Base-by-base conservation (phyloP, 1,140 invertebrate genomes). In the Panagrolaimus sp. region DNA sequence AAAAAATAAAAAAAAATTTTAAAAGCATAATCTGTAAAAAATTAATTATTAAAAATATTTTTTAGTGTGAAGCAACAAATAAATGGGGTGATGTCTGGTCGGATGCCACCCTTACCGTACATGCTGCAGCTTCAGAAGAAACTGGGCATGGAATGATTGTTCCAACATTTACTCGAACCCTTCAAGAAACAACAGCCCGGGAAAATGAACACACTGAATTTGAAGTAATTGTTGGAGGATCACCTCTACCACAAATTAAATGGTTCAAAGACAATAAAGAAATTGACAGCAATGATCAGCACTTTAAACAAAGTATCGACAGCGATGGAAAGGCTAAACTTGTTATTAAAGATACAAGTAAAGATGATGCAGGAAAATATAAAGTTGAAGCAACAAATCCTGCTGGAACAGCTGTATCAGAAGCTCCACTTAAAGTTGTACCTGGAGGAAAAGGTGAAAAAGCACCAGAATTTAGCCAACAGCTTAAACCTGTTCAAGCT, bases 131-230 rank as follows among this genome's bases (percentile, higher is more conserved):
- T 1, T 23, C 44, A 14, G 73, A 73, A 65, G 67, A 57, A 38
- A 51, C 66, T 20, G 72, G 67, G 27, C 66, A 92, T 78, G 88
- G 89, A 82, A 85, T 90, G 7, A 85, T 87, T 76, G 86, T 88
- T 51, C 91, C 92, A 0, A 85, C 87, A 57, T 91, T 93, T 80
- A 84, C 90, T 8, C 88, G 89, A 69, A 86, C 87, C 1, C 83
- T 93, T 1, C 86, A 89, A 45, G 90, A 93, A 82, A 84, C 88
- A 0, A 87, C 87, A 8, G 88, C 88, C 0, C 89, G 92, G 74
- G 91, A 94, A 83, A 91, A 91, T 46, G 89, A 90, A 57, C 92
- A 91, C 2, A 89, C 92, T 13, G 90, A 91, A 82, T 93, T 96
- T 76, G 90, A 92, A 82, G 83, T 84, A 75, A 89, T 92, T 86